Evolutionary conservation across 2,797 vertebrate species (phyloP), one percentile per base, ranked within the genome.

Genomic region (Eremophila alpestris): DNA sequence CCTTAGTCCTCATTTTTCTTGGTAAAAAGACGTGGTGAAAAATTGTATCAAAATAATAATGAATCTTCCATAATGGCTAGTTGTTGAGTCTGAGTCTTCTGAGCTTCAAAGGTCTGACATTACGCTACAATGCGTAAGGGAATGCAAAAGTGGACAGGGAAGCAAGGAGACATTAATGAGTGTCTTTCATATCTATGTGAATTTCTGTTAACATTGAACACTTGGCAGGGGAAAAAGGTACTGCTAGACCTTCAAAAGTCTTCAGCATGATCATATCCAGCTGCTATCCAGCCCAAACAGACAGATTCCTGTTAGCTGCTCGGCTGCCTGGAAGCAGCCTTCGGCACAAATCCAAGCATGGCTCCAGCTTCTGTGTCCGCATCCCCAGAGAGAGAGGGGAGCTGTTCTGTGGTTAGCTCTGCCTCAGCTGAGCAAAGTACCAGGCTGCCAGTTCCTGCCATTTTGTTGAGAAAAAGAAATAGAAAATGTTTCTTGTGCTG

Each of bases 351-450:
- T 51, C 71, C 91, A 87, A 58, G 38, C 40, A 45, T 0, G 0
- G 27, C 77, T 90, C 55, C 78, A 89, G 32, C 27, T 87, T 49
- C 76, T 84, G 26, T 3, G 0, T 34, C 60, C 5, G 4, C 45
- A 56, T 18, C 32, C 24, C 51, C 12, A 29, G 34, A 0, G 0
- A 74, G 43, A 70, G 38, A 60, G 0, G 0, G 14, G 45, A 2
- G 11, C 38, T 71, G 24, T 22, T 54, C 59, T 91, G 94, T 0
- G 41, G 79, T 85, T 54, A 89, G 49, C 34, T 67, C 78, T 74
- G 4, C 60, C 38, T 80, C 71, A 56, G 30, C 34, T 60, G 45
- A 89, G 68, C 70, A 80, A 92, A 91, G 73, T 24, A 80, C 54
- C 56, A 75, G 38, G 11, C 22, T 80, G 41, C 41, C 64, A 34